phyloP scores from a whole-genome alignment of 1,140 invertebrate genomes.

The Aradophagus sp. region DNA sequence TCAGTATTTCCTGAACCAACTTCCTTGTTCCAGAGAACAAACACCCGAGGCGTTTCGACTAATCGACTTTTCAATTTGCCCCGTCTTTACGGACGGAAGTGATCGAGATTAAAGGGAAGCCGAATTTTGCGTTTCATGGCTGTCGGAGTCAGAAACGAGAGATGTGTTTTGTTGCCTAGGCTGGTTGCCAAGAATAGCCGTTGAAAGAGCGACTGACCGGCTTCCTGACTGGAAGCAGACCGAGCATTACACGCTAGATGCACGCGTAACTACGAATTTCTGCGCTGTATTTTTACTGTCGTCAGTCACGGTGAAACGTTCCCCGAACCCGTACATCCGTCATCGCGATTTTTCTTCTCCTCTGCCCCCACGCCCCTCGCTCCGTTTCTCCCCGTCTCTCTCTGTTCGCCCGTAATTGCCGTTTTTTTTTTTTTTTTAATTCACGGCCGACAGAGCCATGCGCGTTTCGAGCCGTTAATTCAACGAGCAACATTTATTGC shows the following conservation, averaged over 20 bases:
- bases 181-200: conserved; percentile 41
- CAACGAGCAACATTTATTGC: conserved; percentile 33
- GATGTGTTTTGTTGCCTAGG: conserved; percentile 34
- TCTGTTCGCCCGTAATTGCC: no score
- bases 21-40: no score
- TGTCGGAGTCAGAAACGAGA: conserved; percentile 25
- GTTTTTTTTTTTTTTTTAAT: no score
- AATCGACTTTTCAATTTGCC: no score
- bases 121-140: conserved; percentile 20
- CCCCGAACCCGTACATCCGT: conserved; percentile 12
- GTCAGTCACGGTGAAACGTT: conserved; percentile 12
- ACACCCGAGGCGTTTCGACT: no score
- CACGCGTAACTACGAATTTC: conserved; percentile 31
- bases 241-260: conserved; percentile 10
- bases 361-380: not conserved
- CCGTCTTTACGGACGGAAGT: no score
- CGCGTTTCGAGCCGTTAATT: conserved; percentile 17
- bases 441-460: not conserved
- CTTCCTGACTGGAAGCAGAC: conserved; percentile 36
- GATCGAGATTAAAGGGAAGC: no score
- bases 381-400: no score
- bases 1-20: no score
- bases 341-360: conserved; percentile 5
- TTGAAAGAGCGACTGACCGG: conserved; percentile 33
- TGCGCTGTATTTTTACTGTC: conserved; percentile 27